A percentile compares a stretch with the other conserved stretches of the same genome.
phyloP scores from a whole-genome alignment of 2,888 invertebrate genomes.

The Parnassius apollo region DNA sequence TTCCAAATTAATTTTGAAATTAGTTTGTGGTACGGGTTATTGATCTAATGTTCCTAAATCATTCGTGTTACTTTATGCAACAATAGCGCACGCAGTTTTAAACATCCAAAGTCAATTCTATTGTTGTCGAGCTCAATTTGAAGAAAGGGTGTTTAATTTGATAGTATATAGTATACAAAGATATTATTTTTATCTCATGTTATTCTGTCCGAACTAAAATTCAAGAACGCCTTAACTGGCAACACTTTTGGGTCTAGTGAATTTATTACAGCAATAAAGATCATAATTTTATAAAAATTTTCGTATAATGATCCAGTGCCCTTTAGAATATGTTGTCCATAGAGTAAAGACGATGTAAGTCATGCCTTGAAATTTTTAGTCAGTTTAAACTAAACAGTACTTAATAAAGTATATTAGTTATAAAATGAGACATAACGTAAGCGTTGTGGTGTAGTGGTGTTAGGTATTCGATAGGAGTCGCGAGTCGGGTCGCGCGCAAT shows the following conservation, averaged over 20 bases:
- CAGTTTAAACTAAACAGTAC: conserved; percentile 76
- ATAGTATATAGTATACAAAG: conserved; percentile 46
- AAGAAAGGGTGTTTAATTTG: conserved; percentile 68
- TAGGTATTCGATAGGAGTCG: conserved; percentile 40
- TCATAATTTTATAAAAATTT: conserved; percentile 65
- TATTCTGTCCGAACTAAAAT: conserved; percentile 59
- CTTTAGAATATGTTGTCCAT: conserved; percentile 78
- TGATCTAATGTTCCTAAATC: conserved; percentile 79
- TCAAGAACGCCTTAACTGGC: conserved; percentile 61
- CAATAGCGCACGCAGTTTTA: conserved; percentile 51
- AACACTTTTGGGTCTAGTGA: conserved; percentile 64
- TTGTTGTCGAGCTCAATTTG: conserved; percentile 75
- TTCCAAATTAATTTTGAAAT: conserved; percentile 72
- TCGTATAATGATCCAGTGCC: conserved; percentile 78
- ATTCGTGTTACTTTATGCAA: conserved; percentile 62
- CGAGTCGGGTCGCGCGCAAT: conserved; percentile 26
- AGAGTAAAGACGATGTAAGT: conserved; percentile 73
- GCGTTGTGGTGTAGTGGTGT: conserved; percentile 60
- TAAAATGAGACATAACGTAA: conserved; percentile 63
- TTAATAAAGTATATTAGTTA: conserved; percentile 62
- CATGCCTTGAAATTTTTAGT: conserved; percentile 79
- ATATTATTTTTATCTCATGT: conserved; percentile 66
- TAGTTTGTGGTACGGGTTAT: conserved; percentile 75
- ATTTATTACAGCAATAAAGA: conserved; percentile 74
- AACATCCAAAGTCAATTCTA: conserved; percentile 74